Base-by-base conservation (phyloP, 1,140 invertebrate species). In the Tachypleus tridentatus region DNA sequence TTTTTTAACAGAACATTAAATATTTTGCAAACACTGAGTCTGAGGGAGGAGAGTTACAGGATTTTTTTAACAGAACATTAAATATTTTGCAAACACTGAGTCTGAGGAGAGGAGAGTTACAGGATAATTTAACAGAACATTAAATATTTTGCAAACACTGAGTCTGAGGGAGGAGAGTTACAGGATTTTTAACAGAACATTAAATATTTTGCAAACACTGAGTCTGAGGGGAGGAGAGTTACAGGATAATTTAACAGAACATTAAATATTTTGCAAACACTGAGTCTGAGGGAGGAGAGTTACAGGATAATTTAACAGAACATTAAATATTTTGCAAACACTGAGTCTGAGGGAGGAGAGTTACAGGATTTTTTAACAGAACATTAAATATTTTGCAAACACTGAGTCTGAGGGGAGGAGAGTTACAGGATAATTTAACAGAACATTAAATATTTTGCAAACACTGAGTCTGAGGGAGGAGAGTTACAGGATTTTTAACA, bases 401-500 rank as follows among this genome's bases (percentile, higher is more conserved):
- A 52, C 10, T 52, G 47, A 61, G 53, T 3, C 9, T 5, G 51
- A 57, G 47, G 47, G n/a, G n/a, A 57, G n/a, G 53, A 9, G n/a
- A n/a, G 53, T 54, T 9, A 54, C n/a, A 54, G n/a, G 53, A 2
- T 8, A 0, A 3, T 54, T 54, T 8, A 9, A 54, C 53, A 54
- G 53, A 9, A 54, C 8, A n/a, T 54, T 54, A 54, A n/a, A 54
- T 29, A 29, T 29, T 29, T 29, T 29, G 29, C 29, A 29, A 29
- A 29, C 29, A 29, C 29, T 29, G 29, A 29, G 29, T 29, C 29
- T 29, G 29, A 29, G 29, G 29, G 29, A 29, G 29, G 29, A 29
- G 0, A 62, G 64, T 67, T 29, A 67, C 64, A 51, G 58, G 47
- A 54, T 64, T 4, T 48, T 58, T 3, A 58, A 58, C 10, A 58